Conservation (phyloP, 1,140 invertebrate genomes). For the Bombus pascuorum region DNA sequence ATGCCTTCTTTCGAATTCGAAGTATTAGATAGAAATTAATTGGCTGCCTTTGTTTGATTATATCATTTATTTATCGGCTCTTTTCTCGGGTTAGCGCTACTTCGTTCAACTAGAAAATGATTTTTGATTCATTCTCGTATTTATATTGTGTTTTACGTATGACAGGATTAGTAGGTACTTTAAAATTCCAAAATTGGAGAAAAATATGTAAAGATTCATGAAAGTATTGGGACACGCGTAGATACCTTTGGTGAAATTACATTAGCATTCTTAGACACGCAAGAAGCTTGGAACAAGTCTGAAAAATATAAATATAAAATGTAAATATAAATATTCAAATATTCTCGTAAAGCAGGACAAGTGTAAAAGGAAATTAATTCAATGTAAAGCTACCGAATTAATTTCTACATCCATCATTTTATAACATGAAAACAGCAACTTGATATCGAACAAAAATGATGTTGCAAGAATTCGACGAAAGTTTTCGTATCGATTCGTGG, state of each 20-base stretch:
- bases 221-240: too few relatives aligned
- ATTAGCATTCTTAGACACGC: neutral
- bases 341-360: neutral
- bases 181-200: neutral
- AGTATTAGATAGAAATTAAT: too few relatives aligned
- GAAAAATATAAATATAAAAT: neutral
- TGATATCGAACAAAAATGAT: neutral
- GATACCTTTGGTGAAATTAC: neutral
- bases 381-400: neutral
- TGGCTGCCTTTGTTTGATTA: too few relatives aligned
- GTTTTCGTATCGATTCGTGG: neutral
- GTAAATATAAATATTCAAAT: neutral
- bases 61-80: neutral
- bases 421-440: neutral
- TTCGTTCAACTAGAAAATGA: neutral
- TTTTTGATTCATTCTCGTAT: neutral
- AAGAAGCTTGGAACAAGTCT: neutral
- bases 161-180: neutral
- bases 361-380: neutral
- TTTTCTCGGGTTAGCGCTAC: neutral
- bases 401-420: neutral
- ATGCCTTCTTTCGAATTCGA: neutral
- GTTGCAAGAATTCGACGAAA: neutral
- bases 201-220: neutral
- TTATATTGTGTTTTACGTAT: neutral